A percentile compares a stretch with the other conserved stretches of the same genome.
phyloP scores from a whole-genome alignment of 1,140 invertebrate species.

The Acyrthosiphon pisum region DNA sequence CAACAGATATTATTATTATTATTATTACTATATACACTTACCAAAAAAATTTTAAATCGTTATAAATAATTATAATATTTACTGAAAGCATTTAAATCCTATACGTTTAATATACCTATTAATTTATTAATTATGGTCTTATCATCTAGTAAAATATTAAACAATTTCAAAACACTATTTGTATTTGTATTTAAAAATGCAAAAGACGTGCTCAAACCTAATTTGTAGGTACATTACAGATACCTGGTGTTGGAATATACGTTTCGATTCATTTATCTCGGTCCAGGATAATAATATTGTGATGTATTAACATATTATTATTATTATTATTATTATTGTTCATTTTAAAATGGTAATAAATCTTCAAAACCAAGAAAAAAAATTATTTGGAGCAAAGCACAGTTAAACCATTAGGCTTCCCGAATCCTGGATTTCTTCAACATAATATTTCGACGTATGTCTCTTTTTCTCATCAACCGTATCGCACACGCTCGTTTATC shows the following conservation, averaged over 20 bases:
- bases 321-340: neutral
- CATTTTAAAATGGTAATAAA: neutral
- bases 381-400: neutral
- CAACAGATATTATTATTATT: neutral
- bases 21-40: neutral
- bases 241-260: neutral
- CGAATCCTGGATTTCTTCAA: neutral
- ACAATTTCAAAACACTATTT: neutral
- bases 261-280: neutral
- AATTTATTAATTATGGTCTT: neutral
- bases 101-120: neutral
- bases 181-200: neutral
- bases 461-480: too few relatives aligned
- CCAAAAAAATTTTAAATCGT: neutral
- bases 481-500: neutral
- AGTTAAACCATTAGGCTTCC: neutral
- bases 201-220: neutral
- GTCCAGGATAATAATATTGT: neutral
- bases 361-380: neutral
- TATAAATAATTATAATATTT: neutral
- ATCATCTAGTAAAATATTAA: neutral
- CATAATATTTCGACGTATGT: neutral
- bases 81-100: neutral
- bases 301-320: neutral
- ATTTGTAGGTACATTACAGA: neutral